Evolutionary conservation across 2,113 vertebrate species (phyloP), one percentile per base, ranked within the genome.

Genomic region (Coptodon bakossiorum): DNA sequence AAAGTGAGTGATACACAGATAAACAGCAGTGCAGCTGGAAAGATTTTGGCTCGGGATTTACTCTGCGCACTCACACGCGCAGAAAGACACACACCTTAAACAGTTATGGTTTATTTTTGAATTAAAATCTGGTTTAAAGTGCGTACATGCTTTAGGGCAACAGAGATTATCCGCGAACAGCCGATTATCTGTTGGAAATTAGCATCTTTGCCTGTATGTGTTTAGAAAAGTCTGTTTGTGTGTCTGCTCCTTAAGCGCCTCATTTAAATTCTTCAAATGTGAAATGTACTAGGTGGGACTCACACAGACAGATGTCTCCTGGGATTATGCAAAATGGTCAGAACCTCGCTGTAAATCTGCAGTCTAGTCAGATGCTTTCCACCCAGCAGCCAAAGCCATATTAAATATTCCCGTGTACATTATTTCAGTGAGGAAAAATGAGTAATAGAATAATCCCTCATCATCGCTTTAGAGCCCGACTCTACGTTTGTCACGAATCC

Each of bases 241-340:
- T 66, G 82, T 16, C 78, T 66, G 59, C 82, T 86, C 81, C 83
- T 50, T 5, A 83, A 87, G 89, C 82, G 4, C 38, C 81, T 88
- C 2, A 85, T 91, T 85, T 86, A 83, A 90, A 89, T 91, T 87
- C 80, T 87, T 88, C 57, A 80, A 87, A 93, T 90, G 86, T 89
- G 82, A 89, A 90, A 85, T 86, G 61, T 85, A 53, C 66, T 54
- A 89, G 92, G 86, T 88, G 48, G 81, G 80, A 86, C 85, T 91
- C 89, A 82, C 59, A 43, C 40, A 86, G 88, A 93, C 89, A 88
- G 81, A 89, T 63, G 85, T 93, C 89, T 89, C 81, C 45, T 73
- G 80, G 84, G 88, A 95, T 94, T 94, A 94, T 92, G 93, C 83
- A 88, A 94, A 94, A 86, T 57, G 82, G 82, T 82, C 61, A 10